These are phyloP conservation scores for Ciconia maguari DNA, from an alignment of 2,113 vertebrate species.

Conservation along the genomic window DNA sequence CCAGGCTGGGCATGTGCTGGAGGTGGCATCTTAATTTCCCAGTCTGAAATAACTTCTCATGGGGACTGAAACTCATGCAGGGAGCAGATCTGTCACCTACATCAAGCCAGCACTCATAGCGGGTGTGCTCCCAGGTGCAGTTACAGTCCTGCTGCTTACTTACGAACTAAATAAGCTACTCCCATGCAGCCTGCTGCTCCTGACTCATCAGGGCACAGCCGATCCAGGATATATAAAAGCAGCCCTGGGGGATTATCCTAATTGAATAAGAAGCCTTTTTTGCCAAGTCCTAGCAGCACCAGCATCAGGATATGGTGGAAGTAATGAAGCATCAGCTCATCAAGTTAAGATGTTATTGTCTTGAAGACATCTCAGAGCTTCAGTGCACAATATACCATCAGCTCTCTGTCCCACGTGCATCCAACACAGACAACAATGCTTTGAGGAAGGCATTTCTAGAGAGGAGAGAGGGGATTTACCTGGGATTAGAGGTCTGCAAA, in stretches of 20 bases:
- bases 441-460: background rate
- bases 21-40: background rate
- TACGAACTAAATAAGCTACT: background rate
- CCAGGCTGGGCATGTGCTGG: background rate
- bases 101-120: background rate
- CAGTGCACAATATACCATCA: fast-evolving
- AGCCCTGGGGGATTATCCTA: background rate
- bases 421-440: background rate
- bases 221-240: background rate
- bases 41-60: background rate
- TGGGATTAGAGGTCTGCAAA: background rate
- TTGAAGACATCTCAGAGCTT: background rate
- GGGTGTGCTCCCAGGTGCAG: background rate
- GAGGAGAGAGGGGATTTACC: background rate
- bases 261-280: background rate
- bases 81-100: background rate
- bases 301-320: background rate
- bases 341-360: background rate
- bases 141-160: background rate
- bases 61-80: background rate
- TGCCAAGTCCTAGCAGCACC: background rate
- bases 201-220: background rate
- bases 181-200: background rate
- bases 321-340: background rate
- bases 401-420: background rate